Evolutionary conservation across 37 sponge, comb jelly and placozoan species (phyloP), one percentile per base, ranked within the genome.

Genomic region (Beroe ovata): DNA sequence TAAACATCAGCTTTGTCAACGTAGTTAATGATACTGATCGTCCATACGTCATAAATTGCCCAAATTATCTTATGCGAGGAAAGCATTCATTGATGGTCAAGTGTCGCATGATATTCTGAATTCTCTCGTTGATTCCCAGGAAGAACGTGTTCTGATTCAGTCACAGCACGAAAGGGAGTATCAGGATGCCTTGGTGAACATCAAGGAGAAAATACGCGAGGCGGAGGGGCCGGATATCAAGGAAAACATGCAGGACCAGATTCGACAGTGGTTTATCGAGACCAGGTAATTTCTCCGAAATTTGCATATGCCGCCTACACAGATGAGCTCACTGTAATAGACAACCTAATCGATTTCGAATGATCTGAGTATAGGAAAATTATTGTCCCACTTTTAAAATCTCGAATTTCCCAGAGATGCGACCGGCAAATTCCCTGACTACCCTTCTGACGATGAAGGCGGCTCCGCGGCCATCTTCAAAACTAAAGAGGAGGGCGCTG

Each of bases 201-300:
- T 98, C 23, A 98, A 96, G 92, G 93, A 95, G 60, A 92, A 92
- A 42, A 91, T 98, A 60, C 60, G 81, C 26, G 96, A 96, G 30
- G 91, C 91, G 35, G 99, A 98, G 33, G 99, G 99, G 21, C 96
- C 96, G 21, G 99, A 98, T 90, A 96, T 98, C 92, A 92, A 92
- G 89, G 99, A 98, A 60, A 92, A 93, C 35, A 98, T 98, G 95
- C 97, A 96, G 64, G 99, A 98, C 64, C 95, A 98, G 72, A 98
- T 98, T 60, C 90, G 99, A 60, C 96, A 96, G 89, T 98, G 99
- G 99, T 96, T 98, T 90, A 94, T 98, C 47, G 99, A 98, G 91
- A 93, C 93, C 54, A 94, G 99, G 96, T 96, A 34, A 32, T n/a
- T n/a, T n/a, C n/a, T n/a, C n/a, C n/a, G n/a, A n/a, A n/a, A n/a